A percentile compares a stretch with the other conserved stretches of the same genome.
phyloP scores from a whole-genome alignment of 30 jellyfish, hydroid and myxozoan genomes.

The Pelagia noctiluca region DNA sequence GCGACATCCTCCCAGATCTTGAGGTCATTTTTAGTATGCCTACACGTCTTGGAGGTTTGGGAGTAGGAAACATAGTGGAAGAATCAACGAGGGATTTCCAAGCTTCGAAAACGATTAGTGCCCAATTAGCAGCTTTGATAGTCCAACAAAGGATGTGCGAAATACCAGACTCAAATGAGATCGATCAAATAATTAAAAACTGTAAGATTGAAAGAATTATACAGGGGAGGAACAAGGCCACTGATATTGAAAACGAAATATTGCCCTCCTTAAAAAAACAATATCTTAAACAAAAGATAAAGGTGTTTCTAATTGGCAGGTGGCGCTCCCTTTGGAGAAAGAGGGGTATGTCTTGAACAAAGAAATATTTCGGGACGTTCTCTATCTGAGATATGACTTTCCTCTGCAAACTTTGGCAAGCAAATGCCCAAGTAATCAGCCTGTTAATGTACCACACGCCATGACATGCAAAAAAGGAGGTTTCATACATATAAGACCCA shows the following conservation, averaged over 20 bases:
- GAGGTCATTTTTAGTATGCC: no score
- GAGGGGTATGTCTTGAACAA: no score
- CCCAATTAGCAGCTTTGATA: slow-evolving; percentile 2
- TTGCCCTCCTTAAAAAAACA: not conserved
- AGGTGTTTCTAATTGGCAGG: not conserved
- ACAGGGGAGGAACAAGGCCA: not conserved
- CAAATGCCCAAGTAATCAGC: not conserved
- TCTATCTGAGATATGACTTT: not conserved
- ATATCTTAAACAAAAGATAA: not conserved
- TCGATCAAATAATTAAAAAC: not conserved
- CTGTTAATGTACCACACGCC: not conserved
- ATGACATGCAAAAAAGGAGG: slow-evolving; percentile 2
- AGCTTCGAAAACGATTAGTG: no score
- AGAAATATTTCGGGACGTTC: not conserved
- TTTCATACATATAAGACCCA: not conserved
- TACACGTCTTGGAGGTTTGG: no score
- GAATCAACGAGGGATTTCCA: no score
- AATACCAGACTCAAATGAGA: not conserved
- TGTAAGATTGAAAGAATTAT: not conserved
- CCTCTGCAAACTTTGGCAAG: not conserved
- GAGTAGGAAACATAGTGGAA: no score
- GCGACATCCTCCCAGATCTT: no score
- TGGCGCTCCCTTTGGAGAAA: no score
- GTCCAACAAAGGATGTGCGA: not conserved
- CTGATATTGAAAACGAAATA: not conserved